Percentiles rank a stretch among this genome's conserved stretches.
phyloP scores from a whole-genome alignment of 2,113 vertebrate genomes.

The Mesoclemmys tuberculata region DNA sequence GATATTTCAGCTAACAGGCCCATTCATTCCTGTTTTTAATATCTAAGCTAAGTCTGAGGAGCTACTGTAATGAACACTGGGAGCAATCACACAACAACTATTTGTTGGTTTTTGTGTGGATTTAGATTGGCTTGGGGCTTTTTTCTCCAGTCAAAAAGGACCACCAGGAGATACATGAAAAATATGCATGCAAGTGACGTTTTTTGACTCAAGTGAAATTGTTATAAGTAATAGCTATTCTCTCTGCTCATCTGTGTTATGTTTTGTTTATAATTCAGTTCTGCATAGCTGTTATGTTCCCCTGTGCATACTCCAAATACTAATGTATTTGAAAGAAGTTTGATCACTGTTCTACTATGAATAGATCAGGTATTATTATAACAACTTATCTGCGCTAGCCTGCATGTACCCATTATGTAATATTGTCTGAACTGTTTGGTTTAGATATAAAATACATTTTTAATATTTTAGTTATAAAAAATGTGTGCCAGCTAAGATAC shows the following conservation, averaged over 20 bases:
- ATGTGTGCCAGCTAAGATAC: not conserved
- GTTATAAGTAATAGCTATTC: not conserved
- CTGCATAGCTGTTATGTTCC: not conserved
- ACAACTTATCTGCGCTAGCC: not conserved
- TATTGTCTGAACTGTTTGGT: not conserved
- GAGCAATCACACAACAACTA: not conserved
- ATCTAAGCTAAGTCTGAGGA: not conserved
- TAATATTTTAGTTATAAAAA: not conserved
- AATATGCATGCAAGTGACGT: rapidly evolving
- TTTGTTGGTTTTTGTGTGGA: not conserved
- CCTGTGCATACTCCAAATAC: not conserved
- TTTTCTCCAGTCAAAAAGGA: rapidly evolving
- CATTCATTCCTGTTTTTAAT: not conserved
- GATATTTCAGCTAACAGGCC: not conserved
- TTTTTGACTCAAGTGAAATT: not conserved
- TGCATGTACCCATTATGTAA: not conserved
- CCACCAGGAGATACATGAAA: not conserved
- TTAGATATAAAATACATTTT: not conserved
- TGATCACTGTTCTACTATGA: not conserved
- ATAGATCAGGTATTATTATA: not conserved
- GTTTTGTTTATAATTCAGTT: not conserved
- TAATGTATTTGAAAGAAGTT: not conserved
- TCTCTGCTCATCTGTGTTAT: not conserved
- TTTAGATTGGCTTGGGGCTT: not conserved
- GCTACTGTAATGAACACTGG: not conserved